Conservation (phyloP, 1,140 invertebrate species). For the Drosophila chauvacae region DNA sequence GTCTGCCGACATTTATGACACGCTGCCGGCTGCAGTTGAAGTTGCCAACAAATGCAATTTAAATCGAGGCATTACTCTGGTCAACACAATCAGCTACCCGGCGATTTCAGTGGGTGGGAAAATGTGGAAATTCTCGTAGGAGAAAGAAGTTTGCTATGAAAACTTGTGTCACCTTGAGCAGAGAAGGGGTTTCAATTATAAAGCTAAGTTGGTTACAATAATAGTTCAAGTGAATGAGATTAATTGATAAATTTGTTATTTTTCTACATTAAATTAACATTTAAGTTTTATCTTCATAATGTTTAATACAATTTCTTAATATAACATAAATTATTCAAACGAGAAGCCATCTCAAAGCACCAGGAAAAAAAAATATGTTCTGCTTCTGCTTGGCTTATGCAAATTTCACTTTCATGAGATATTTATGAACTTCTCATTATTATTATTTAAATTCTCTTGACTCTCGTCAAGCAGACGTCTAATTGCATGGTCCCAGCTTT, state of each 20-base stretch:
- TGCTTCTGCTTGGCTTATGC: slow-evolving; percentile 2
- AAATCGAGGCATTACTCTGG: slow-evolving; percentile 53
- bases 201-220: neutral
- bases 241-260: neutral
- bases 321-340: neutral
- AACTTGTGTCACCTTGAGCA: neutral
- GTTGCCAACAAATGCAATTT: slow-evolving; percentile 49
- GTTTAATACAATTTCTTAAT: neutral
- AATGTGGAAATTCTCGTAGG: neutral
- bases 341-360: too few relatives aligned
- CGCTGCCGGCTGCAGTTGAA: slow-evolving; percentile 45
- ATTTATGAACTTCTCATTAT: slow-evolving; percentile 44
- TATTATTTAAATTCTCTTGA: slow-evolving; percentile 36
- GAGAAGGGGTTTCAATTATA: neutral
- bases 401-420: slow-evolving; percentile 23
- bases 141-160: too few relatives aligned
- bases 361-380: slow-evolving; percentile 6
- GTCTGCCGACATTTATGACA: slow-evolving; percentile 56
- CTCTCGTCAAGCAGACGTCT: slow-evolving; percentile 36
- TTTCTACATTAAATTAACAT: neutral
- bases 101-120: slow-evolving; percentile 6
- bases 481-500: slow-evolving; percentile 57
- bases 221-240: neutral
- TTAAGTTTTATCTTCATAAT: neutral
- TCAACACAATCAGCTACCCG: slow-evolving; percentile 37